Conservation (phyloP, 2,113 vertebrate species). For the Trogon surrucura region DNA sequence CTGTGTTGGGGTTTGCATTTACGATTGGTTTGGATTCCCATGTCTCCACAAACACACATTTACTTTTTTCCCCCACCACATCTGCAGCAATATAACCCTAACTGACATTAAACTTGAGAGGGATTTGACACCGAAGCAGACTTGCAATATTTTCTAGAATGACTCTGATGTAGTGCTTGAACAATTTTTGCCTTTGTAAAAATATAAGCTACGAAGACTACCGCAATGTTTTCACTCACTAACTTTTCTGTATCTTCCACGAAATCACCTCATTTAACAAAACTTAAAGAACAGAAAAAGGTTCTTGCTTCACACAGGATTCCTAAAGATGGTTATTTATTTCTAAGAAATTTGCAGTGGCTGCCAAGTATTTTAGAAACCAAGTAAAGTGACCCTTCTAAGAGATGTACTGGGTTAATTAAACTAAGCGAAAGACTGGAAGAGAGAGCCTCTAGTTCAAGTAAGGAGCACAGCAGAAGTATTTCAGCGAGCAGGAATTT, state of each 20-base stretch:
- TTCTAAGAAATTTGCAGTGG: neutral
- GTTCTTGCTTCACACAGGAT: neutral
- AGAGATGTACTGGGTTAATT: neutral
- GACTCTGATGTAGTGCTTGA: neutral
- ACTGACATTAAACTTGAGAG: neutral
- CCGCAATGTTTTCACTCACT: neutral
- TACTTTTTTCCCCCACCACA: rapidly evolving
- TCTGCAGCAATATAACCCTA: neutral
- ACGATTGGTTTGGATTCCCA: neutral
- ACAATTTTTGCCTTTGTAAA: neutral
- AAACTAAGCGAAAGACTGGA: neutral
- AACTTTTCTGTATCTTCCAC: neutral
- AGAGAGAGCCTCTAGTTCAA: neutral
- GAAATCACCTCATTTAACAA: neutral
- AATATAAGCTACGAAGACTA: neutral
- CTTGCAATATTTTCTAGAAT: neutral
- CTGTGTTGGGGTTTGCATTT: neutral
- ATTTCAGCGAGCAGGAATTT: neutral
- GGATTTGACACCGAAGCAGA: neutral
- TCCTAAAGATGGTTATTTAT: neutral
- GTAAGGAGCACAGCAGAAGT: neutral
- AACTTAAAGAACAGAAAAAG: neutral
- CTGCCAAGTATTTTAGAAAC: neutral
- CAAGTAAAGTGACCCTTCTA: neutral
- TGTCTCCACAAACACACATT: neutral